Conservation (phyloP, 2,797 vertebrate species). For the Propithecus perrieri region DNA sequence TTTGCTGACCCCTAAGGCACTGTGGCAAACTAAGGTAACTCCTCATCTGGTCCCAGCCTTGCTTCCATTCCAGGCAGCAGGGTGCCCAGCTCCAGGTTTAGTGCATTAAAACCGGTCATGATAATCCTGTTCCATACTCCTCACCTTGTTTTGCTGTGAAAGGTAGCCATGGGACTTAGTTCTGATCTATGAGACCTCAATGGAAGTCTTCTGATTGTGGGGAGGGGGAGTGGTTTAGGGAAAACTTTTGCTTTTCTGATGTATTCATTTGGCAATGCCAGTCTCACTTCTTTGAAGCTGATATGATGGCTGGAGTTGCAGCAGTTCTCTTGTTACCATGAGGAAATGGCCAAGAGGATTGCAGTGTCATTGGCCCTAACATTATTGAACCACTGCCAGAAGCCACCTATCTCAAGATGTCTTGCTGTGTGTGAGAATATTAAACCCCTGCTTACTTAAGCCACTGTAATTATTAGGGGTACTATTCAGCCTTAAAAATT, state of each 20-base stretch:
- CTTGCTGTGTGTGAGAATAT: background rate
- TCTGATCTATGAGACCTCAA: background rate
- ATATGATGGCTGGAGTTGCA: background rate
- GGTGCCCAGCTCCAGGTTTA: rapidly evolving
- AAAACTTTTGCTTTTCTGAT: background rate
- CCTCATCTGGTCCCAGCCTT: background rate
- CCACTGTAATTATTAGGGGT: background rate
- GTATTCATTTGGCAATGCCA: background rate
- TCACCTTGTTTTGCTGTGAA: background rate
- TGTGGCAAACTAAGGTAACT: background rate
- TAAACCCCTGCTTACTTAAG: background rate
- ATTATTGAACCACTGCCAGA: background rate
- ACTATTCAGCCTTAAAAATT: background rate
- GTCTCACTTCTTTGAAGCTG: background rate
- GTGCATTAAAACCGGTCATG: background rate
- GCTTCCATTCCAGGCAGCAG: background rate
- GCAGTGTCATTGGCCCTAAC: background rate
- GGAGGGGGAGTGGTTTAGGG: background rate
- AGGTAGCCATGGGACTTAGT: background rate
- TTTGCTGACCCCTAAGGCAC: background rate
- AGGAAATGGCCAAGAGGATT: background rate
- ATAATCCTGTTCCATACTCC: background rate
- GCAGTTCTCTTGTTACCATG: background rate
- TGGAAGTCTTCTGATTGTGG: background rate
- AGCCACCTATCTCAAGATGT: background rate